Evolutionary conservation across 2,113 vertebrate species (phyloP), one percentile per base, ranked within the genome.

Genomic region (Campylomormyrus numenius): DNA sequence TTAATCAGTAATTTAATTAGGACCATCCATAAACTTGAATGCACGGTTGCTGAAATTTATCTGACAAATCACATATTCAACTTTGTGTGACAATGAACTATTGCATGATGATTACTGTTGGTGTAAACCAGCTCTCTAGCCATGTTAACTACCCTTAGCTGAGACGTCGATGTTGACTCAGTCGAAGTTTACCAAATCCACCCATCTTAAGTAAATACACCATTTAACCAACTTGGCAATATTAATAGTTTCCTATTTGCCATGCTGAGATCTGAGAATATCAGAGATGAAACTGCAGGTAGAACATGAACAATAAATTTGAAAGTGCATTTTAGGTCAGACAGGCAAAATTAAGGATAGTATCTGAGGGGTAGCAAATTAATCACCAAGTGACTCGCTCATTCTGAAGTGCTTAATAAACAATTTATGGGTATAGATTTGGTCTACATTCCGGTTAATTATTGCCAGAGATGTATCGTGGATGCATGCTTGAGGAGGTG

Each of bases 371-470:
- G 48, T 39, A 62, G 31, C 70, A 52, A 17, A 19, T 11, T 86
- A 87, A 89, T 88, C n/a, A 83, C 62, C 87, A 87, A 88, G 90
- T 58, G 88, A 88, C 84, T 49, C 19, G 85, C 85, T 89, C 46
- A 91, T 93, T 91, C 89, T 91, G 85, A 50, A 90, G 48, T 89
- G 62, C 6, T 45, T 24, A 87, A 87, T 49, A 21, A 88, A 91
- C 49, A 92, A 88, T 89, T 89, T 89, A 86, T 56, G 80, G 11
- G 6, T 48, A 31, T 83, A 39, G 46, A 4, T 42, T 48, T 91
- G 91, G 90, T 90, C 88, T 86, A 48, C 88, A 50, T 88, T 85
- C 77, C 49, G 74, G 93, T 95, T 95, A 95, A 96, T 95, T 91
- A 92, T 95, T 95, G 93, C 88, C 93, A 91, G 91, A 86, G 62